Conservation (phyloP, 1,140 invertebrate species). For the Colletes gigas region DNA sequence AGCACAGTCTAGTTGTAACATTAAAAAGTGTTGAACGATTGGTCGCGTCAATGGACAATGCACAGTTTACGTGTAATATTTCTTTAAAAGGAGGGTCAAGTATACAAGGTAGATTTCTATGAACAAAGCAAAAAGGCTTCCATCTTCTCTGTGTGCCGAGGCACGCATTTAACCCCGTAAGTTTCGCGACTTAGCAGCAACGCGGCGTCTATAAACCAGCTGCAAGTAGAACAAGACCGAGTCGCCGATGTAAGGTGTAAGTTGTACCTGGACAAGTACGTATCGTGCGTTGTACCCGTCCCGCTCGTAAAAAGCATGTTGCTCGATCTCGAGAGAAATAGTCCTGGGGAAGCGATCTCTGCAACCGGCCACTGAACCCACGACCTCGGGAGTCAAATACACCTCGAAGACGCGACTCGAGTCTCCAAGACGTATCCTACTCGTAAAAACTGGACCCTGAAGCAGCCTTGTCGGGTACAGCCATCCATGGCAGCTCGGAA, state of each 20-base stretch:
- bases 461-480: constrained; percentile 6
- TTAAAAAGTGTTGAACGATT: too few species aligned
- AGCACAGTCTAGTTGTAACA: too few species aligned
- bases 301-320: constrained; percentile 21
- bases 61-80: too few species aligned
- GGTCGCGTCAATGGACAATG: too few species aligned
- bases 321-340: constrained; percentile 39
- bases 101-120: background rate
- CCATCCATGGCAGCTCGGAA: background rate
- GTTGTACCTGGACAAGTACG: constrained; percentile 11
- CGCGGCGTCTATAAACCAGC: constrained; percentile 8
- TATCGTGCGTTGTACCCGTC: constrained; percentile 11
- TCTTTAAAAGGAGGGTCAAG: too few species aligned
- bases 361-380: constrained; percentile 42
- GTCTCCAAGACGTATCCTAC: constrained; percentile 12
- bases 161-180: background rate
- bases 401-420: constrained; percentile 1
- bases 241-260: constrained; percentile 7
- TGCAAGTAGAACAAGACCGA: background rate
- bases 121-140: background rate
- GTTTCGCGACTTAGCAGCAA: background rate
- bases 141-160: background rate
- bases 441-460: constrained; percentile 44
- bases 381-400: constrained; percentile 41
- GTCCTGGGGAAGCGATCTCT: constrained; percentile 9